phyloP scores from a whole-genome alignment of 30 jellyfish, hydroid and myxozoan species.

The Aurelia sp. region DNA sequence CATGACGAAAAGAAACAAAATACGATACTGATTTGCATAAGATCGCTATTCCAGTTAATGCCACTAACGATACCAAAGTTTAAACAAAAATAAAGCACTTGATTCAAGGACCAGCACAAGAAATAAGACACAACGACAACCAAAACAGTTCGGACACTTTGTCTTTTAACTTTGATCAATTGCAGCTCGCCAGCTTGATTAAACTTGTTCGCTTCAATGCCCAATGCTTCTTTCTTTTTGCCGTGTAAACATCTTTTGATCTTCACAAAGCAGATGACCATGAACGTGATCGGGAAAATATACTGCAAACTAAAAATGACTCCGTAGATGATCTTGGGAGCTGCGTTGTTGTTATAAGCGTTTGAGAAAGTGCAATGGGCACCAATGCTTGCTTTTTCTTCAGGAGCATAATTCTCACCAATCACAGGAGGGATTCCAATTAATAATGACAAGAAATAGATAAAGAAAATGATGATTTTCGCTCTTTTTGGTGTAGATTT shows the following conservation, averaged over 20 bases:
- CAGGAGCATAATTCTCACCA: constrained; percentile 65
- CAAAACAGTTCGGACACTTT: constrained; percentile 54
- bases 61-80: constrained; percentile 60
- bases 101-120: constrained; percentile 79
- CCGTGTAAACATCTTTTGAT: constrained; percentile 35
- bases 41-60: constrained; percentile 43
- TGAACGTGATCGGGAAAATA: constrained; percentile 59
- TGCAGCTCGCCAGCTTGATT: constrained; percentile 49
- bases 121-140: constrained; percentile 66
- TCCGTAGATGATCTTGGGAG: constrained; percentile 58
- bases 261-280: constrained; percentile 61
- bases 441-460: constrained; percentile 51
- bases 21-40: constrained; percentile 58
- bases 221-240: constrained; percentile 34
- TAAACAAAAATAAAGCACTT: constrained; percentile 61
- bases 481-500: constrained; percentile 61
- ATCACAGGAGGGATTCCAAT: constrained; percentile 57
- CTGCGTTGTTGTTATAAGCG: constrained; percentile 37
- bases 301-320: constrained; percentile 56
- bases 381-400: constrained; percentile 73
- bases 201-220: constrained; percentile 28
- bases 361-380: constrained; percentile 81
- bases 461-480: constrained; percentile 9
- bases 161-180: constrained; percentile 30
- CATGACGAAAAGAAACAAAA: constrained; percentile 75